Percentiles rank a stretch among this genome's conserved stretches.
These are phyloP conservation scores for Mormyrops attenuatus DNA, from an alignment of 2,797 vertebrate species.

Conservation along the genomic window DNA sequence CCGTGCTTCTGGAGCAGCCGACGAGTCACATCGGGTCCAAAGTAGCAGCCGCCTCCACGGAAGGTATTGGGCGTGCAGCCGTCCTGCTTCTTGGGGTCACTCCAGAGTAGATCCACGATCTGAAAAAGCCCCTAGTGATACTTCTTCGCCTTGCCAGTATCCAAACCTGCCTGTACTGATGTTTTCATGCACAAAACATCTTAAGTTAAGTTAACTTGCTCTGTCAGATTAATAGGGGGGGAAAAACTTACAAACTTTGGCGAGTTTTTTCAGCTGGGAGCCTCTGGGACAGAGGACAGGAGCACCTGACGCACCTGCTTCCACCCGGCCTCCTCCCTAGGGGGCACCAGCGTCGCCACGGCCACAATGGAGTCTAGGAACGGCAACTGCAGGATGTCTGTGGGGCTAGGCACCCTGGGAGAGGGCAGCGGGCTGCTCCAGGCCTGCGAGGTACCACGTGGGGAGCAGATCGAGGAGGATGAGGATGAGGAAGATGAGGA, in stretches of 20 bases:
- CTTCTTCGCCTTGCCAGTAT: not conserved
- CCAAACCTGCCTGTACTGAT: not conserved
- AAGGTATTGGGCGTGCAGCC: constrained; percentile 82
- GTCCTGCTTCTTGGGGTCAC: constrained; percentile 78
- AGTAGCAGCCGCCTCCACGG: constrained; percentile 92
- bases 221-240: not conserved
- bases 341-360: constrained; percentile 47
- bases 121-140: constrained; percentile 37
- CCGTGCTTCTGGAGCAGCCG: constrained; percentile 69
- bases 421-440: constrained; percentile 37
- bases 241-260: not conserved
- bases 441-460: constrained; percentile 26
- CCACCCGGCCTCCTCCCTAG: constrained; percentile 67
- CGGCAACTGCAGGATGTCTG: constrained; percentile 54
- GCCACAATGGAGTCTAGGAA: constrained; percentile 59
- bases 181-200: not conserved
- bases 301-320: constrained; percentile 68
- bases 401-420: constrained; percentile 41
- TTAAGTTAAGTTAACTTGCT: not conserved
- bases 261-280: not conserved
- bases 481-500: constrained; percentile 63
- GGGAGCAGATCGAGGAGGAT: constrained; percentile 60
- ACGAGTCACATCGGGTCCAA: constrained; percentile 82
- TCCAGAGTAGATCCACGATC: constrained; percentile 89
- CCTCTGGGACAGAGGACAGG: not conserved